A percentile compares a stretch with the other conserved stretches of the same genome.
phyloP scores from a whole-genome alignment of 53 echinoderm and acorn worm species.

The Holothuria leucospilota region DNA sequence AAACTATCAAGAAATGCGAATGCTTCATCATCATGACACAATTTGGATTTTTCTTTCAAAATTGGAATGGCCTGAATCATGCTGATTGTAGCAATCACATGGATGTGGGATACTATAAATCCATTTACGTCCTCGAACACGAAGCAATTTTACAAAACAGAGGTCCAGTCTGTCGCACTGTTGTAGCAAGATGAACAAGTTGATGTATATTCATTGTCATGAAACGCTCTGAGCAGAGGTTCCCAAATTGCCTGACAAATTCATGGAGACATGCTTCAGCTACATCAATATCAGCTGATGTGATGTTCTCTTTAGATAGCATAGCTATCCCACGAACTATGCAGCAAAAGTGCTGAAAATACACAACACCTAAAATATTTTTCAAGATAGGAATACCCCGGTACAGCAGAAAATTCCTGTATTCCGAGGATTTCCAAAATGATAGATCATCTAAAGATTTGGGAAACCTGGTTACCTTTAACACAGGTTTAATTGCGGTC shows the following conservation, averaged over 20 bases:
- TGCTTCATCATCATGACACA: background rate
- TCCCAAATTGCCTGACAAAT: conserved; percentile 39
- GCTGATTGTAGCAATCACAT: conserved; percentile 42
- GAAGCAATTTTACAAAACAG: conserved; percentile 64
- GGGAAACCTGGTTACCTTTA: conserved; percentile 52
- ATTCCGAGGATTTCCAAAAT: conserved; percentile 69
- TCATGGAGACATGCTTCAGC: conserved; percentile 50
- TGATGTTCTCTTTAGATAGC: conserved; percentile 44
- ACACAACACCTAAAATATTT: background rate
- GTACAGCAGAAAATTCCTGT: conserved; percentile 63
- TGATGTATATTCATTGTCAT: conserved; percentile 69
- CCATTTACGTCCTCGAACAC: conserved; percentile 64
- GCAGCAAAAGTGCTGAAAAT: conserved; percentile 48
- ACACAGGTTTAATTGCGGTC: conserved; percentile 41
- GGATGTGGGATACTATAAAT: conserved; percentile 56
- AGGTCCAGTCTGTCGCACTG: conserved; percentile 48
- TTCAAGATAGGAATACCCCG: conserved; percentile 59
- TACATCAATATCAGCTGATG: conserved; percentile 2
- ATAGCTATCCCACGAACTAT: conserved; percentile 37
- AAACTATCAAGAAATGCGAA: conserved; percentile 9
- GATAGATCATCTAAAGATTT: conserved; percentile 36
- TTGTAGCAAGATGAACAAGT: conserved; percentile 44
- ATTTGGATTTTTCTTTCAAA: conserved; percentile 26
- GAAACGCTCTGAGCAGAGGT: conserved; percentile 33
- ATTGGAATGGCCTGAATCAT: conserved; percentile 51